Conservation (phyloP, 1,140 invertebrate species). For the Hycleus cichorii region DNA sequence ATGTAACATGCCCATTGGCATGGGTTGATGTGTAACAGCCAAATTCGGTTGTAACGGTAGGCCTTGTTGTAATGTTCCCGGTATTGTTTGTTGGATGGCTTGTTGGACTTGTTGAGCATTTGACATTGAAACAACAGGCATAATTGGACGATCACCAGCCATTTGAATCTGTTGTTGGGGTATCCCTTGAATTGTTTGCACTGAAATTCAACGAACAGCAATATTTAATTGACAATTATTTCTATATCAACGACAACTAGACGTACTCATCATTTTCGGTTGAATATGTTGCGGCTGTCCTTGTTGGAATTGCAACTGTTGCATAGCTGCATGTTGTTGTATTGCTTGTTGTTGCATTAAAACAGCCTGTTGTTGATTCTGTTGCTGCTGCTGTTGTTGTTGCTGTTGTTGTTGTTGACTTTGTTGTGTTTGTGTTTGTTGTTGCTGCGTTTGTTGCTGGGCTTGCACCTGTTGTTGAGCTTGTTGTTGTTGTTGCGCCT, state of each 20-base stretch:
- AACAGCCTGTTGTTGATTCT: slow-evolving; percentile 41
- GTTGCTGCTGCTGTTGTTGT: slow-evolving; percentile 45
- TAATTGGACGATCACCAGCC: slow-evolving; percentile 45
- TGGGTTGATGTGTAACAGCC: slow-evolving; percentile 39
- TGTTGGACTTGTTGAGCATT: slow-evolving; percentile 44
- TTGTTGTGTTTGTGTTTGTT: slow-evolving; percentile 41
- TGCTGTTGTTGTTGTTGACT: slow-evolving; percentile 34
- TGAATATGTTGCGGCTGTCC: slow-evolving; percentile 47
- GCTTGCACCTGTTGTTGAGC: slow-evolving; percentile 38
- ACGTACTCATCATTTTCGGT: slow-evolving; percentile 50
- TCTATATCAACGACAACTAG: too few species aligned
- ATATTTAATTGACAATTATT: background rate
- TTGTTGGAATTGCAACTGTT: slow-evolving; percentile 44
- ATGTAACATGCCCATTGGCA: slow-evolving; percentile 44
- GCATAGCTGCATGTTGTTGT: slow-evolving; percentile 40
- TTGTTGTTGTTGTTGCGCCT: slow-evolving; percentile 24
- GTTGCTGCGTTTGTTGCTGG: slow-evolving; percentile 35
- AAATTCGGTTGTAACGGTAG: slow-evolving; percentile 36
- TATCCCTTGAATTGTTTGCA: slow-evolving; percentile 40
- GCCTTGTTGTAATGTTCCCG: slow-evolving; percentile 32
- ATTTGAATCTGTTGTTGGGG: slow-evolving; percentile 44
- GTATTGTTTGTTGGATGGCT: slow-evolving; percentile 37
- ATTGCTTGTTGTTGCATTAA: slow-evolving; percentile 40
- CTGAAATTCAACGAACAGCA: slow-evolving; percentile 17
- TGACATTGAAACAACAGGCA: slow-evolving; percentile 50